Conservation (phyloP, 2,797 vertebrate genomes). For the Xiphorhynchus erythropygius region DNA sequence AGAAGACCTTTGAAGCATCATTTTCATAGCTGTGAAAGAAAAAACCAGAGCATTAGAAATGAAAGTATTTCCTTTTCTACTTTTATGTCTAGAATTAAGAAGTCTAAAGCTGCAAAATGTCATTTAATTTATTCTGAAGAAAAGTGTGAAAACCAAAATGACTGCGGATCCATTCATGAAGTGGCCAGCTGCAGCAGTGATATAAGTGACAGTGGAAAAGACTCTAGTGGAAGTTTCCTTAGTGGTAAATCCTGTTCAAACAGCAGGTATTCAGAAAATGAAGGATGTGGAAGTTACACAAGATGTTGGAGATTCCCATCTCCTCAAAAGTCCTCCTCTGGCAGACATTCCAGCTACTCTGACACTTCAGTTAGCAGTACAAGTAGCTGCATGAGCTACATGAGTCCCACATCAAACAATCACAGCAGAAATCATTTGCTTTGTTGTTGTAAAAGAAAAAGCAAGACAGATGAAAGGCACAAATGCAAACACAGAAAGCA, state of each 20-base stretch:
- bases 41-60: constrained; percentile 74
- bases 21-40: constrained; percentile 69
- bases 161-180: constrained; percentile 31
- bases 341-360: constrained; percentile 54
- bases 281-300: constrained; percentile 47
- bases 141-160: constrained; percentile 33
- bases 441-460: constrained; percentile 73
- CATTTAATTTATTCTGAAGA: constrained; percentile 47
- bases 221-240: constrained; percentile 45
- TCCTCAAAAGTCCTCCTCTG: constrained; percentile 61
- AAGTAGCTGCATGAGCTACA: constrained; percentile 26
- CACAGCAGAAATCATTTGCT: constrained; percentile 66
- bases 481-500: constrained; percentile 79
- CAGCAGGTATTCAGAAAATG: constrained; percentile 67
- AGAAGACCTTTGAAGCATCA: constrained; percentile 66
- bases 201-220: constrained; percentile 52
- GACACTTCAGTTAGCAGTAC: constrained; percentile 46
- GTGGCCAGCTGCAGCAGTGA: constrained; percentile 45
- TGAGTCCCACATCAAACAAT: constrained; percentile 9
- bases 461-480: constrained; percentile 61
- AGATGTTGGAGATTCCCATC: constrained; percentile 47
- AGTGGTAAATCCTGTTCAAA: constrained; percentile 57
- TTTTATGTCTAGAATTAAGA: constrained; percentile 73
- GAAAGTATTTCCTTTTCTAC: constrained; percentile 77
- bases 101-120: constrained; percentile 45